These are phyloP conservation scores for Bos javanicus DNA, from an alignment of 2,113 vertebrate species.

Conservation along the genomic window DNA sequence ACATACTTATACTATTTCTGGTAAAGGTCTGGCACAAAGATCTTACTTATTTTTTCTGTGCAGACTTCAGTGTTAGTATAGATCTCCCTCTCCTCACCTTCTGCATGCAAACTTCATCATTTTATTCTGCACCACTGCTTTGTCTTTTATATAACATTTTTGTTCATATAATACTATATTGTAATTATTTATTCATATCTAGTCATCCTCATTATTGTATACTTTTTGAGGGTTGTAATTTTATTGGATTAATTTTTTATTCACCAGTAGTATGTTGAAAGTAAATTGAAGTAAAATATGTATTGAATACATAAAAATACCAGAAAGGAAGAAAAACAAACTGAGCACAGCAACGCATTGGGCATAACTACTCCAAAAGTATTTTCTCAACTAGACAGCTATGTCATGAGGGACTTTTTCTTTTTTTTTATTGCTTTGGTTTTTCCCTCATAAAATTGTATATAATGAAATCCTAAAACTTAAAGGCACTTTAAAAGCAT, in stretches of 20 bases:
- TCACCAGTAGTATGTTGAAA: background rate
- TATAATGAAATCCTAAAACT: constrained; percentile 1
- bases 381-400: background rate
- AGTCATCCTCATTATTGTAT: background rate
- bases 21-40: background rate
- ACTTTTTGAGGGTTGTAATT: background rate
- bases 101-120: background rate
- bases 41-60: background rate
- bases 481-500: background rate
- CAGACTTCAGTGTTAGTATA: background rate
- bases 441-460: background rate
- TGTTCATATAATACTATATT: background rate
- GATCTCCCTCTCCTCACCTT: background rate
- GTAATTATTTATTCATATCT: background rate
- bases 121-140: background rate
- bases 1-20: background rate
- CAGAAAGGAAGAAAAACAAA: background rate
- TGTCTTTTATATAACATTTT: background rate
- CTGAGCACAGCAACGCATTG: background rate
- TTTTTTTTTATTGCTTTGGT: background rate
- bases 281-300: background rate
- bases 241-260: background rate
- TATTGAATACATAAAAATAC: background rate
- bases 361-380: background rate
- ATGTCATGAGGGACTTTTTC: background rate